phyloP scores from a whole-genome alignment of 2,888 invertebrate genomes.

The Rhamphomyia laevipes region DNA sequence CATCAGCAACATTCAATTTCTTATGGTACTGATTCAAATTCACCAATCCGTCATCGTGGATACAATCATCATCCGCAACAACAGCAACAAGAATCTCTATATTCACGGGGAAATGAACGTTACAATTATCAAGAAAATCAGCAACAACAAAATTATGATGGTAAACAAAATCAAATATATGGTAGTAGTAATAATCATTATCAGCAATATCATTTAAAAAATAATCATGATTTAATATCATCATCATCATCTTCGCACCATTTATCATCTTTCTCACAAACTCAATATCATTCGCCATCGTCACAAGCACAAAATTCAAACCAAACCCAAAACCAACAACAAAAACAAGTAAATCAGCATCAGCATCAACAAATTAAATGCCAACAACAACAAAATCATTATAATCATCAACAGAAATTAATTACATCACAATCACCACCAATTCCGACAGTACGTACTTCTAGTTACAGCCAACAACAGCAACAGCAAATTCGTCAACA shows the following conservation, averaged over 20 bases:
- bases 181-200: slow-evolving; percentile 32
- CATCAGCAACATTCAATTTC: slow-evolving; percentile 13
- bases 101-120: slow-evolving; percentile 22
- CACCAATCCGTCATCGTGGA: slow-evolving; percentile 21
- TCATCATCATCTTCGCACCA: slow-evolving; percentile 20
- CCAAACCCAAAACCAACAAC: slow-evolving; percentile 10
- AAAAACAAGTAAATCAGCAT: slow-evolving; percentile 11
- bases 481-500: slow-evolving; percentile 19
- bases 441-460: slow-evolving; percentile 22
- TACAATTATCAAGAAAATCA: slow-evolving; percentile 18
- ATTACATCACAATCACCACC: slow-evolving; percentile 9
- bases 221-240: slow-evolving; percentile 27
- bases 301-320: slow-evolving; percentile 33
- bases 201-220: slow-evolving; percentile 27
- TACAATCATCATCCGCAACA: slow-evolving; percentile 13
- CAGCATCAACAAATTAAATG: slow-evolving; percentile 20
- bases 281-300: slow-evolving; percentile 23
- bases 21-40: slow-evolving; percentile 23
- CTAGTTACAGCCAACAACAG: slow-evolving; percentile 30
- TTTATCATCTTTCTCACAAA: slow-evolving; percentile 29
- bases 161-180: slow-evolving; percentile 38
- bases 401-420: slow-evolving; percentile 12
- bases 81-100: slow-evolving; percentile 18
- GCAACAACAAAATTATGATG: slow-evolving; percentile 32
- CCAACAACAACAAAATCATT: slow-evolving; percentile 15